Evolutionary conservation across 23 tunicate genomes (phyloP).

Genomic region (Aplidium turbinatum): DNA sequence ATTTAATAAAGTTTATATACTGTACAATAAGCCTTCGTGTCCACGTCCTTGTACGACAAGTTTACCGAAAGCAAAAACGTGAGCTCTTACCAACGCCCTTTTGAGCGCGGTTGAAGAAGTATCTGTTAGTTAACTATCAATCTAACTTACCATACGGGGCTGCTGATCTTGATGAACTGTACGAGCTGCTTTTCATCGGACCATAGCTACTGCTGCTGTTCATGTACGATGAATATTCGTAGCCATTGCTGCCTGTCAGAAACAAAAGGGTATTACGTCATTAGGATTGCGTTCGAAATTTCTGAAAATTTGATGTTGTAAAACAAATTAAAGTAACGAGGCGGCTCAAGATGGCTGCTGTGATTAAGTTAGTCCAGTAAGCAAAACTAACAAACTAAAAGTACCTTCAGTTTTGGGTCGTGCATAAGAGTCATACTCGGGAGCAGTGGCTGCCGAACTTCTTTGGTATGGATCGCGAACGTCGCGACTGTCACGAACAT

Average conservation of each 20-base stretch:
- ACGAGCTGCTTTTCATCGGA: constrained; percentile 64
- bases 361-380: not conserved
- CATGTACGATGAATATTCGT: constrained; percentile 82
- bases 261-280: not conserved
- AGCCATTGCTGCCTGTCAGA: constrained; percentile 38
- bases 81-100: too few species aligned
- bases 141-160: constrained; percentile 30
- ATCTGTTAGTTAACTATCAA: not conserved
- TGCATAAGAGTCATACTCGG: constrained; percentile 49
- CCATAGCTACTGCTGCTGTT: constrained; percentile 89
- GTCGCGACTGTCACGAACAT: constrained; percentile 51
- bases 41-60: too few species aligned
- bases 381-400: too few species aligned
- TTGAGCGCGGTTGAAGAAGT: not conserved
- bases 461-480: constrained; percentile 76
- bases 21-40: too few species aligned
- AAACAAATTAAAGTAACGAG: not conserved
- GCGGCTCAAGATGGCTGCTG: not conserved
- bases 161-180: constrained; percentile 22
- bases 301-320: not conserved
- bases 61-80: too few species aligned
- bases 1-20: too few species aligned
- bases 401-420: constrained; percentile 51
- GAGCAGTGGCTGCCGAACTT: constrained; percentile 38
- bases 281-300: not conserved